Base-by-base conservation (phyloP, 2,797 vertebrate species). In the Antrozous pallidus region DNA sequence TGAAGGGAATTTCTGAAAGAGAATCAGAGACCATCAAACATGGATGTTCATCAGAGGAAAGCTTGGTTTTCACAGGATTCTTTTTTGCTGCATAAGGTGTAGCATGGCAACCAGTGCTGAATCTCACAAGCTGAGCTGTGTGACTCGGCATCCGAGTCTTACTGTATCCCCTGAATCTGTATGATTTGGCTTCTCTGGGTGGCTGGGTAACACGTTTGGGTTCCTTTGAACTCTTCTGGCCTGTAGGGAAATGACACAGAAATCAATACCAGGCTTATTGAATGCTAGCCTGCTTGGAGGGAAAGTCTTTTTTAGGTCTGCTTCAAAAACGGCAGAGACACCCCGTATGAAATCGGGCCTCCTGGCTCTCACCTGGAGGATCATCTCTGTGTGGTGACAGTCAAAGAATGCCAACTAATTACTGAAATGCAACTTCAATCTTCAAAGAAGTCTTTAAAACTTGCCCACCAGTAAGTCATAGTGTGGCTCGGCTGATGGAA, bases 51-150 rank as follows among this genome's bases (percentile, higher is more conserved):
- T n/a, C 36, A 26, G 49, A 36, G 74, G 49, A 47, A 93, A 75
- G 6, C 26, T 58, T 69, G 78, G 26, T 2, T 69, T 63, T 40
- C 69, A 18, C 22, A n/a, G 31, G 36, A 58, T 61, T 65, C 2
- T 16, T n/a, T 38, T 24, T 63, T 75, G 7, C 75, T 74, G 5
- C 14, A 0, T 20, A 38, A 18, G 24, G 2, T 20, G 11, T 18
- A 3, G 13, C 5, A 1, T 0, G 1, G n/a, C 28, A 9, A 18
- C 6, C 5, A 28, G 73, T 4, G 18, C 42, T 6, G 5, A 28
- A 36, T 14, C 6, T 28, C 16, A 2, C 18, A 12, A 24, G 36
- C 20, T 51, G 6, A 14, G 6, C 4, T 17, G 8, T 0, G 4
- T 12, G 56, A 16, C 67, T 45, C 13, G 9, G 77, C 22, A 12